These are phyloP conservation scores for Alexandromys fortis DNA, from an alignment of 2,113 vertebrate genomes.

Conservation along the genomic window DNA sequence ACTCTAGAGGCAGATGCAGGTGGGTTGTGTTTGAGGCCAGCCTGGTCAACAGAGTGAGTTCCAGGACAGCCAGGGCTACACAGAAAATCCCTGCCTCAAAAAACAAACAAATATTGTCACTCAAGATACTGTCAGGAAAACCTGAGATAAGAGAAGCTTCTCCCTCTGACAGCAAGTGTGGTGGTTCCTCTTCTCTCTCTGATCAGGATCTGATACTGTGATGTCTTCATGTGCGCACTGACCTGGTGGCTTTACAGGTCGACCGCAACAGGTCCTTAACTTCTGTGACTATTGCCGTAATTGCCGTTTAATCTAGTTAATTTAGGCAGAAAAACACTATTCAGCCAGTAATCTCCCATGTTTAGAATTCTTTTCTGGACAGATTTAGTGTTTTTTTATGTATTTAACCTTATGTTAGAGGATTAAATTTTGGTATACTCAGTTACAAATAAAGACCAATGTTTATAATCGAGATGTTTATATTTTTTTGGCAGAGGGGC, in stretches of 20 bases:
- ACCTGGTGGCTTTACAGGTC: not conserved
- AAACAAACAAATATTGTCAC: constrained; percentile 26
- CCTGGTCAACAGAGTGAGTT: not conserved
- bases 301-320: not conserved
- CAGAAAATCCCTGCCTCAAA: not conserved
- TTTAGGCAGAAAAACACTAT: not conserved
- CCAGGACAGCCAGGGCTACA: not conserved
- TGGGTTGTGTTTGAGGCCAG: not conserved
- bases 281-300: not conserved
- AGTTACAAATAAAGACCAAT: constrained; percentile 17
- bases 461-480: constrained; percentile 1
- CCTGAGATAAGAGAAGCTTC: constrained; percentile 45
- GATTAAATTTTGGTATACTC: constrained; percentile 46
- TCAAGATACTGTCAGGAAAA: constrained; percentile 63
- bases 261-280: constrained; percentile 4
- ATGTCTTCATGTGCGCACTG: not conserved
- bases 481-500: not conserved
- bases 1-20: not conserved
- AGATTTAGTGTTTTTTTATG: not conserved
- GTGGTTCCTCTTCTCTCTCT: constrained; percentile 9
- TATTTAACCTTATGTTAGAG: constrained; percentile 33
- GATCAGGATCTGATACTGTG: not conserved
- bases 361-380: constrained; percentile 43
- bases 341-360: not conserved
- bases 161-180: not conserved